phyloP scores from a whole-genome alignment of 2,888 invertebrate genomes.

The Calameuta idolon region DNA sequence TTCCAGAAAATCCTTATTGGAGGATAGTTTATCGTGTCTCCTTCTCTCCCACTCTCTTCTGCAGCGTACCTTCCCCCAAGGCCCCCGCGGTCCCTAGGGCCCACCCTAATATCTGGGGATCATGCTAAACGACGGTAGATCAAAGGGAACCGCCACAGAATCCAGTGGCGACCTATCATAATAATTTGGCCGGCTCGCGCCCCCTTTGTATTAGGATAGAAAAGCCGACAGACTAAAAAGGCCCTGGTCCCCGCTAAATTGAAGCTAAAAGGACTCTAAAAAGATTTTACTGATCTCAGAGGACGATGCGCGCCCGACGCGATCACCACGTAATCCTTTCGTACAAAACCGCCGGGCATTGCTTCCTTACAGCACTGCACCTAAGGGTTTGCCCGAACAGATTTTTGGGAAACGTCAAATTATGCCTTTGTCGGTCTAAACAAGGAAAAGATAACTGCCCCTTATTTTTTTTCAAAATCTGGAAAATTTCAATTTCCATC shows the following conservation, averaged over 20 bases:
- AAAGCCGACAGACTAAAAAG: conserved; percentile 54
- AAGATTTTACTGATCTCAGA: conserved; percentile 58
- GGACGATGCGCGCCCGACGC: conserved; percentile 14
- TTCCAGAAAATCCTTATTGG: conserved; percentile 41
- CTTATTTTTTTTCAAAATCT: neutral
- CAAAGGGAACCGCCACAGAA: conserved; percentile 63
- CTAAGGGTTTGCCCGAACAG: neutral
- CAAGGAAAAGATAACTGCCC: neutral
- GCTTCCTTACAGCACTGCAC: neutral
- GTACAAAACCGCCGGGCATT: conserved; percentile 16
- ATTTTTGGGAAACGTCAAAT: neutral
- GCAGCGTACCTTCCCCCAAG: neutral
- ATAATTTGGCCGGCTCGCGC: conserved; percentile 66
- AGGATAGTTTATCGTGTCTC: conserved; percentile 47
- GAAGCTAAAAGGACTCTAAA: conserved; percentile 59
- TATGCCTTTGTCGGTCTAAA: neutral
- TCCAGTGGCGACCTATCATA: conserved; percentile 67
- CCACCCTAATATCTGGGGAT: conserved; percentile 60
- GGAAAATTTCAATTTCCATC: neutral
- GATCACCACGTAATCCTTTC: conserved; percentile 13
- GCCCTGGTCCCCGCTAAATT: conserved; percentile 52
- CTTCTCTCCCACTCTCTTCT: conserved; percentile 7
- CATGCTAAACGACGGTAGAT: conserved; percentile 66
- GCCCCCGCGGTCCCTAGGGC: neutral
- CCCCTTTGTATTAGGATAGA: conserved; percentile 65